A percentile compares a stretch with the other conserved stretches of the same genome.
Evolutionary conservation across 2,888 invertebrate genomes (phyloP).

Genomic region (Apamea sordens): DNA sequence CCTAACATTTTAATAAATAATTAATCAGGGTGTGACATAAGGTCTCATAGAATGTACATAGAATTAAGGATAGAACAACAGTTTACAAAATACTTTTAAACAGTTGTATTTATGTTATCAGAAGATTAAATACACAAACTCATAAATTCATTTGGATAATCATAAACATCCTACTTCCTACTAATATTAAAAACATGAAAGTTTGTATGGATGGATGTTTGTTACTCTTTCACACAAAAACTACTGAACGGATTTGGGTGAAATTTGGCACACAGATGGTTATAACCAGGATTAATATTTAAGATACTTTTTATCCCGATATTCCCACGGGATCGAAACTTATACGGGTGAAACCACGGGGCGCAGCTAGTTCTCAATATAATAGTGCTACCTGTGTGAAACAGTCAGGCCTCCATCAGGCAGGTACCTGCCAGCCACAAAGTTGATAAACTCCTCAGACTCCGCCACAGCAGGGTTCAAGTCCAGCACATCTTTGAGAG

Average conservation of each 20-base stretch:
- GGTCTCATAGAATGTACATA: not conserved
- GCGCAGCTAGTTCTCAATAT: not conserved
- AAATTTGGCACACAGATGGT: too few relatives aligned
- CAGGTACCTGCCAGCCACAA: conserved; percentile 90
- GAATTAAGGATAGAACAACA: not conserved
- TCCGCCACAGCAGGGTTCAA: conserved; percentile 86
- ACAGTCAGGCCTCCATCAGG: conserved; percentile 90
- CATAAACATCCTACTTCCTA: not conserved
- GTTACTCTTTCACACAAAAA: too few relatives aligned
- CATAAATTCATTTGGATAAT: not conserved
- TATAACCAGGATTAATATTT: too few relatives aligned
- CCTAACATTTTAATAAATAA: not conserved
- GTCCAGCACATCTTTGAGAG: conserved; percentile 86
- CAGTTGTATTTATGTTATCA: not conserved
- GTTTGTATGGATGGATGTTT: too few relatives aligned
- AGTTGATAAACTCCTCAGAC: conserved; percentile 89
- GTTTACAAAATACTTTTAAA: not conserved
- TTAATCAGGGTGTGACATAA: not conserved
- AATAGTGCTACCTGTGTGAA: conserved; percentile 84
- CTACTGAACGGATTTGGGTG: too few relatives aligned
- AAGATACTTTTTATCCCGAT: too few relatives aligned
- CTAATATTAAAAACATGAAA: too few relatives aligned
- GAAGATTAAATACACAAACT: not conserved
- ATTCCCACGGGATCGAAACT: too few relatives aligned
- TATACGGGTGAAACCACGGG: too few relatives aligned